phyloP scores from a whole-genome alignment of 1,140 invertebrate species.

The Papilio aristodemus region DNA sequence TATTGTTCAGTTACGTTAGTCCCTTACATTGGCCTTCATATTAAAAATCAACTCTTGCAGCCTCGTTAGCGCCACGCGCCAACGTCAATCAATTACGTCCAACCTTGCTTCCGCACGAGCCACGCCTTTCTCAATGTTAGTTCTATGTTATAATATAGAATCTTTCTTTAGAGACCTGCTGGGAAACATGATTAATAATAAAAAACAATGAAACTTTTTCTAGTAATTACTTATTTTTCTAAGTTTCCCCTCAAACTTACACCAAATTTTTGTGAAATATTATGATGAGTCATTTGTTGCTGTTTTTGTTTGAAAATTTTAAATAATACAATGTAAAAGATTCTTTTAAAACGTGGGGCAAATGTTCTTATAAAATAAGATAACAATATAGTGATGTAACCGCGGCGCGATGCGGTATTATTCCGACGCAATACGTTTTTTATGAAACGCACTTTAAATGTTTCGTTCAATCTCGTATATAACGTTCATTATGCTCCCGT shows the following conservation, averaged over 20 bases:
- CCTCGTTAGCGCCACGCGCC: not conserved
- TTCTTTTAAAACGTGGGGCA: not conserved
- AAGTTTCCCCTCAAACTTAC: not conserved
- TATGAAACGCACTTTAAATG: conserved; percentile 17
- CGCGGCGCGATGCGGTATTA: not conserved
- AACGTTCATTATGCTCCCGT: conserved; percentile 21
- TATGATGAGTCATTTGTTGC: not conserved
- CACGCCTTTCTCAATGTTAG: not conserved
- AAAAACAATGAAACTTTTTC: too few relatives aligned
- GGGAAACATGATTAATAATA: not conserved
- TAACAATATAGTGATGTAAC: conserved; percentile 15
- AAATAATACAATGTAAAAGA: not conserved
- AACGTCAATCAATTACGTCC: conserved; percentile 14
- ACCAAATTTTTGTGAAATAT: too few relatives aligned
- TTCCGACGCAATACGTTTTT: conserved; percentile 20
- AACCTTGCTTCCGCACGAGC: not conserved
- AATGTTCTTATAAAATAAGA: not conserved
- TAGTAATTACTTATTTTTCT: too few relatives aligned
- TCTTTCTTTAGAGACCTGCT: not conserved
- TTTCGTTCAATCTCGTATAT: conserved; percentile 27
- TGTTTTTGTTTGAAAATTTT: not conserved
- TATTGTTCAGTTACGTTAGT: not conserved
- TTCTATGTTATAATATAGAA: not conserved
- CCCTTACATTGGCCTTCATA: not conserved
- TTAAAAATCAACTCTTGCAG: not conserved